Percentiles rank a stretch among this genome's conserved stretches.
These are phyloP conservation scores for Crotalus viridis DNA, from an alignment of 2,113 vertebrate species.

Conservation along the genomic window DNA sequence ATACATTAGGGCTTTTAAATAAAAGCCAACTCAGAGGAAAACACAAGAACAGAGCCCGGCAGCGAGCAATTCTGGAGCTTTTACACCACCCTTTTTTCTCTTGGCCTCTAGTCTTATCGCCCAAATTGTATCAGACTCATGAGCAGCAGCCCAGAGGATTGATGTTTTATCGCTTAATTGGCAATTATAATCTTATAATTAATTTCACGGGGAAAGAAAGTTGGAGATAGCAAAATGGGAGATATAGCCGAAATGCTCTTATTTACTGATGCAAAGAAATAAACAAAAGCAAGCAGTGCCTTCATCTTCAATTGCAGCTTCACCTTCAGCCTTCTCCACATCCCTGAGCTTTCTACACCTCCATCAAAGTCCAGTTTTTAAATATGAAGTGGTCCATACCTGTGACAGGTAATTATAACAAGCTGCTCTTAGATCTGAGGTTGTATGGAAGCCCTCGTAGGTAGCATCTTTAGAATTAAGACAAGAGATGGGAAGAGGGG, in stretches of 20 bases:
- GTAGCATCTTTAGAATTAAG: constrained; percentile 9
- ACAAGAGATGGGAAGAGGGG: neutral
- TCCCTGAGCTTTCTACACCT: neutral
- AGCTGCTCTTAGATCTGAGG: neutral
- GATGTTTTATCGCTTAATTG: constrained; percentile 56
- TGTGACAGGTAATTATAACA: constrained; percentile 5
- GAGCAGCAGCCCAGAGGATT: constrained; percentile 34
- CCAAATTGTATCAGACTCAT: constrained; percentile 13
- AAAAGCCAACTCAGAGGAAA: neutral
- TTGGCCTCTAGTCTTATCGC: constrained; percentile 39
- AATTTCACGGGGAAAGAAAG: constrained; percentile 40
- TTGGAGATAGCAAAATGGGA: constrained; percentile 45
- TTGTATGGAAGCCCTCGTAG: neutral
- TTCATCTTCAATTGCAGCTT: neutral
- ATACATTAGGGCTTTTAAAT: neutral
- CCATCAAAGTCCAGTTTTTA: neutral
- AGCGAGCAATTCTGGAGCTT: neutral
- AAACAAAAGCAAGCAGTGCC: constrained; percentile 30
- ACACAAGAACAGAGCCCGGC: neutral
- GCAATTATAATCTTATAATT: constrained; percentile 64
- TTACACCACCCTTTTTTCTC: constrained; percentile 1
- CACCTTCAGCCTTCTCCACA: neutral
- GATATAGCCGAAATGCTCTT: constrained; percentile 3
- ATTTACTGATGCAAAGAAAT: constrained; percentile 18
- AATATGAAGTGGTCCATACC: neutral